Evolutionary conservation across 2,113 vertebrate species (phyloP).

Genomic region (Amphiprion ocellaris): DNA sequence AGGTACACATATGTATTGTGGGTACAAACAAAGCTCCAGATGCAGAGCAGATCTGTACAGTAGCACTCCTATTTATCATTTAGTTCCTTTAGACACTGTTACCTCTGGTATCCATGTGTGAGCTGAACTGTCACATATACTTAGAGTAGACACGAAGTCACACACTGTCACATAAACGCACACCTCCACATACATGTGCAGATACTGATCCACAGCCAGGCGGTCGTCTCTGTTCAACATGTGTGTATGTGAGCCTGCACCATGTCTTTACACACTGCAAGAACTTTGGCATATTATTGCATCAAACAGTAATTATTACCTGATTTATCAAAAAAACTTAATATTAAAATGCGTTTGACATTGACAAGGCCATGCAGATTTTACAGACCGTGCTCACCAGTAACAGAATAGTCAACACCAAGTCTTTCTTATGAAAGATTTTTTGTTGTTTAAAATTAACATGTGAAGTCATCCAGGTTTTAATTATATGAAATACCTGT

Average conservation of each 20-base stretch:
- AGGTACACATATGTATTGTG: constrained; percentile 24
- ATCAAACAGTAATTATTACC: constrained; percentile 34
- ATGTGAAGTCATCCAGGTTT: background rate
- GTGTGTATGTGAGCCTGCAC: constrained; percentile 45
- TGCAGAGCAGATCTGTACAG: constrained; percentile 40
- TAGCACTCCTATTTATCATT: constrained; percentile 64
- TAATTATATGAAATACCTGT: background rate
- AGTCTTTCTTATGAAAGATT: background rate
- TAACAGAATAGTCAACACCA: background rate
- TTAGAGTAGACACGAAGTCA: constrained; percentile 27
- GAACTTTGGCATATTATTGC: constrained; percentile 22
- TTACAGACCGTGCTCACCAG: background rate
- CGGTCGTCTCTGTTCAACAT: constrained; percentile 54
- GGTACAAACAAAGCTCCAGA: constrained; percentile 37
- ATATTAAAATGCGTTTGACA: constrained; percentile 8
- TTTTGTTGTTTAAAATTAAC: background rate
- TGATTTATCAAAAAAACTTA: constrained; percentile 19
- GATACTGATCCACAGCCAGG: constrained; percentile 57
- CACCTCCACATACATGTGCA: constrained; percentile 27
- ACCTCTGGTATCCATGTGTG: constrained; percentile 62
- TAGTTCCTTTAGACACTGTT: constrained; percentile 37
- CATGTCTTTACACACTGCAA: constrained; percentile 16
- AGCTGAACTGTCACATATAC: constrained; percentile 43
- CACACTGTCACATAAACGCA: constrained; percentile 24
- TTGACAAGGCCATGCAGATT: background rate